A percentile compares a stretch with the other conserved stretches of the same genome.
Evolutionary conservation across 2,888 invertebrate species (phyloP).

Genomic region (Drosophila fungiperda): DNA sequence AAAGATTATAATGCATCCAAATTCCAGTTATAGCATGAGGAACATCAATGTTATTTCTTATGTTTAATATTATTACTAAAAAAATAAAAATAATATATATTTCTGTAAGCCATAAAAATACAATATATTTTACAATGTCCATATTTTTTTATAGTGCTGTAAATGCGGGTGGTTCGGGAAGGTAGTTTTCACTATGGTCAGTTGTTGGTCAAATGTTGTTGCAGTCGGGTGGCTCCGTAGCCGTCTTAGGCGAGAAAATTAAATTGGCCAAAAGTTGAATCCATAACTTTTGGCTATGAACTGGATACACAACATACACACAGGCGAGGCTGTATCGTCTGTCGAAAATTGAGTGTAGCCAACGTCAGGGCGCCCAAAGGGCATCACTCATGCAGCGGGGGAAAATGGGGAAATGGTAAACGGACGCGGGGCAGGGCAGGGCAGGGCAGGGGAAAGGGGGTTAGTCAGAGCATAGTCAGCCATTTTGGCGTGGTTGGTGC

Average conservation of each 20-base stretch:
- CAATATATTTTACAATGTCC: not conserved
- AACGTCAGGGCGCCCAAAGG: conserved; percentile 51
- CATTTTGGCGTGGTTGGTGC: conserved; percentile 60
- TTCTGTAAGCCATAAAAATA: not conserved
- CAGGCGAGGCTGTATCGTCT: conserved; percentile 48
- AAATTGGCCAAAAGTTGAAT: conserved; percentile 83
- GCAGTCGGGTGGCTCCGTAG: conserved; percentile 70
- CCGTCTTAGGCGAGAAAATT: conserved; percentile 84
- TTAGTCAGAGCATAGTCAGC: conserved; percentile 50
- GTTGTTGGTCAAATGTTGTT: conserved; percentile 36
- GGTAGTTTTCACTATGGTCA: not conserved
- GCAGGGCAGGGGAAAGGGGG: not conserved
- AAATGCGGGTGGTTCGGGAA: not conserved
- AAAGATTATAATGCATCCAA: not conserved
- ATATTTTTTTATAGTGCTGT: not conserved
- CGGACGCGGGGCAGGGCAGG: not conserved
- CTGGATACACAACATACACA: conserved; percentile 57
- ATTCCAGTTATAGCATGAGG: not conserved
- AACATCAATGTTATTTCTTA: not conserved
- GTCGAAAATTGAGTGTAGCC: conserved; percentile 76
- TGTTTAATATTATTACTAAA: not conserved
- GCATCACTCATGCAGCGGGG: conserved; percentile 32
- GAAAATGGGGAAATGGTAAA: not conserved
- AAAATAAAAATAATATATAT: not conserved
- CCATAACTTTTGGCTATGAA: conserved; percentile 79